Evolutionary conservation across 2,797 vertebrate species (phyloP).

Genomic region (Tenualosa thibaudeaui): DNA sequence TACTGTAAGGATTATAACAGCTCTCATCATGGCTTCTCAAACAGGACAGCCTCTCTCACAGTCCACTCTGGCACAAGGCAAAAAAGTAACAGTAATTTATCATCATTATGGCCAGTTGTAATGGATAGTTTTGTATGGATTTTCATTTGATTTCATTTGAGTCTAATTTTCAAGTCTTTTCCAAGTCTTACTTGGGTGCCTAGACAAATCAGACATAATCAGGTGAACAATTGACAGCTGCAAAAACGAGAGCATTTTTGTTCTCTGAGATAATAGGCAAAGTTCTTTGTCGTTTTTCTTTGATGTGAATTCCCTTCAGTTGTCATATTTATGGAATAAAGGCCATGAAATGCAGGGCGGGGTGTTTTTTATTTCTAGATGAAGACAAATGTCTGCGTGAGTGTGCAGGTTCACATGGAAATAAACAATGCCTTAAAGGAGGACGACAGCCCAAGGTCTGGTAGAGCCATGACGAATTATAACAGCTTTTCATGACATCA

Average conservation of each 20-base stretch:
- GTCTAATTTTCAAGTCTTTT: not conserved
- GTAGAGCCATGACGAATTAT: constrained; percentile 21
- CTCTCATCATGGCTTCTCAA: not conserved
- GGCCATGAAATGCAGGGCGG: not conserved
- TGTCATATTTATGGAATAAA: not conserved
- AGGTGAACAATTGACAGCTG: not conserved
- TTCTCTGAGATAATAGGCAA: not conserved
- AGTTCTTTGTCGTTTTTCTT: not conserved
- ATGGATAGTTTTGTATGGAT: too few species aligned
- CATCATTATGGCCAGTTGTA: too few species aligned
- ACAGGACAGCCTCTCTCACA: not conserved
- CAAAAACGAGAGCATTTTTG: not conserved
- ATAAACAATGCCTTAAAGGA: constrained; percentile 29
- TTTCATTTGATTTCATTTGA: too few species aligned
- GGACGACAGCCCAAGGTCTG: constrained; percentile 1
- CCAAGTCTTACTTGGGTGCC: not conserved
- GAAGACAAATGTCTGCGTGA: not conserved
- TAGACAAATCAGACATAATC: not conserved
- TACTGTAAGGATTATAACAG: not conserved
- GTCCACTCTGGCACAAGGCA: not conserved
- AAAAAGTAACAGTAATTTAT: not conserved
- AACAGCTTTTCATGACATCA: constrained; percentile 10
- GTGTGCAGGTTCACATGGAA: not conserved
- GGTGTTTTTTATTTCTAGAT: not conserved
- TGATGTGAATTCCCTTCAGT: not conserved